These are phyloP conservation scores for Zaprionus ornatus DNA, from an alignment of 1,140 invertebrate genomes.

Conservation along the genomic window DNA sequence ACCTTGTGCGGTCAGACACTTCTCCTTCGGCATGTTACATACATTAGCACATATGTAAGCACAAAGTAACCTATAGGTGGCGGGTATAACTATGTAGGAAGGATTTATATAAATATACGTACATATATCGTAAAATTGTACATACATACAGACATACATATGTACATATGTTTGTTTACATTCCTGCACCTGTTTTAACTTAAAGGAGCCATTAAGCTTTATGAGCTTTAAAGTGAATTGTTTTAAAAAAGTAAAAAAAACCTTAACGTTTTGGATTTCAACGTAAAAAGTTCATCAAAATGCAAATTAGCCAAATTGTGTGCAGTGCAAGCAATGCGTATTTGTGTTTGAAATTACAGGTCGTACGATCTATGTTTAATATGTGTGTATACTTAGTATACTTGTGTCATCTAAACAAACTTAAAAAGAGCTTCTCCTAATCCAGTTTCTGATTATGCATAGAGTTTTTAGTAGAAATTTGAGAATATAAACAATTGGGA, in stretches of 20 bases:
- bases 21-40: no score
- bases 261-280: background rate
- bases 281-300: background rate
- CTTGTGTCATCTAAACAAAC: background rate
- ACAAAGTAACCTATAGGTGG: no score
- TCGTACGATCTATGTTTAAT: no score
- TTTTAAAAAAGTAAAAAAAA: background rate
- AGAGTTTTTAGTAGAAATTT: background rate
- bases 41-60: no score
- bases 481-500: background rate
- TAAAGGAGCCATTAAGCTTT: background rate
- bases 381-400: no score
- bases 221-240: background rate
- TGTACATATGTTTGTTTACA: background rate
- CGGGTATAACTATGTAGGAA: no score
- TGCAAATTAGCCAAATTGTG: background rate
- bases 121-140: no score
- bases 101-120: no score
- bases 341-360: no score
- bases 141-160: background rate
- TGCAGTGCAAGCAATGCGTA: background rate
- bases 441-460: background rate
- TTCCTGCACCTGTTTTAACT: background rate
- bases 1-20: rapidly evolving
- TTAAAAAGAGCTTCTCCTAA: background rate